phyloP scores from a whole-genome alignment of 2,113 vertebrate genomes.

The Lepus americanus region DNA sequence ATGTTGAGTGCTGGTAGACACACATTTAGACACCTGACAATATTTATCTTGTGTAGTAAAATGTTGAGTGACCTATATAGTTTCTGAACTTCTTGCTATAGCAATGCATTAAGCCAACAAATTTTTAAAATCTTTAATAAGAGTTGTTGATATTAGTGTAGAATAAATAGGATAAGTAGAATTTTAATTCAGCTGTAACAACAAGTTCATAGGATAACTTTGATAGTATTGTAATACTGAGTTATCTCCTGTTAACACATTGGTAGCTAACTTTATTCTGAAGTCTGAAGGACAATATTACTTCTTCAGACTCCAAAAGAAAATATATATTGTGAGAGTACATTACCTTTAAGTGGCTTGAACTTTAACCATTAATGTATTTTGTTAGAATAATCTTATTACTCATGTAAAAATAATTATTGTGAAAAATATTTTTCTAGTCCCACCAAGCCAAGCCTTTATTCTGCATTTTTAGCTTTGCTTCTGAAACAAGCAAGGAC shows the following conservation, averaged over 20 bases:
- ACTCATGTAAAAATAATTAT: background rate
- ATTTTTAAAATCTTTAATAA: background rate
- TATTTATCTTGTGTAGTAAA: background rate
- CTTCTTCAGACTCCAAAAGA: constrained; percentile 28
- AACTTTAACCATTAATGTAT: constrained; percentile 10
- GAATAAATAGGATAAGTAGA: background rate
- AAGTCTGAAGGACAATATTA: background rate
- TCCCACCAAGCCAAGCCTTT: background rate
- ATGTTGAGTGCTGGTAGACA: background rate
- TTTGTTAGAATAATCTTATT: constrained; percentile 23
- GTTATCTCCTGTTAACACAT: background rate
- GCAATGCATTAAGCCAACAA: background rate
- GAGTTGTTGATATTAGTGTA: background rate
- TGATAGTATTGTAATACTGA: background rate
- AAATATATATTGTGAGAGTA: background rate
- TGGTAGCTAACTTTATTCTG: background rate
- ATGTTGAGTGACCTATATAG: background rate
- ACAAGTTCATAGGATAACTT: background rate
- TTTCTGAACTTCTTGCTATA: background rate
- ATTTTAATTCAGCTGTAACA: background rate
- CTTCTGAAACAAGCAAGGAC: constrained; percentile 29
- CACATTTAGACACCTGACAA: background rate
- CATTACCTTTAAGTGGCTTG: constrained; percentile 32
- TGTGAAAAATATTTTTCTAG: background rate
- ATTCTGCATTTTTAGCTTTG: constrained; percentile 37